Base-by-base conservation (phyloP, 2,113 vertebrate genomes). In the Sorex araneus region DNA sequence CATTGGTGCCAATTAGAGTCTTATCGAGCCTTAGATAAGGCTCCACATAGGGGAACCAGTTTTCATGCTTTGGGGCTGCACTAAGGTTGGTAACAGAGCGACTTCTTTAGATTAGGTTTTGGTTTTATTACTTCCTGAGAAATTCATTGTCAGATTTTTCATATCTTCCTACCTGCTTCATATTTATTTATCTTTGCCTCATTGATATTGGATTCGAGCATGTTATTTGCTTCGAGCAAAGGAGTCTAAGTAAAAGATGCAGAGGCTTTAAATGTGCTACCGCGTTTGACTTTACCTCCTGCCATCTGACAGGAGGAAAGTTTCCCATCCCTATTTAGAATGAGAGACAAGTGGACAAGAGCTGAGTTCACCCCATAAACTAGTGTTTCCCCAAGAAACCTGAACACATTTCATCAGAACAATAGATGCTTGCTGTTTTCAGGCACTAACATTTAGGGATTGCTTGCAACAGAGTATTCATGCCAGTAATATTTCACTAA, bases 401-500 rank as follows among this genome's bases (percentile, higher is more conserved):
- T 18, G 32, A 13, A 66, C 8, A n/a, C 18, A 28, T 16, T 63
- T 74, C 8, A 84, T 16, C 54, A 75, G 43, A 89, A 85, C 6
- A 75, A 86, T 2, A 64, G 25, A 57, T 54, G 36, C 45, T 50
- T 76, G 19, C 50, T 84, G 12, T 66, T 87, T 67, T 23, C 78
- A 54, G 84, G 8, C 25, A 43, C 36, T 83, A 71, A 83, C 54
- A 71, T 70, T 50, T 71, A 4, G 67, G 43, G 7, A 57, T 13
- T 57, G 19, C 50, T 83, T 74, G 25, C 63, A 75, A 78, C n/a
- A 50, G 18, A 88, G 70, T 25, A 74, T 57, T 77, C 4, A 63
- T 54, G 23, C 36, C 10, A 91, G 30, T 50, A 57, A 82, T 28
- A 82, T 23, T 25, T 84, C 19, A 84, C 36, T 54, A 71, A 94